phyloP scores from a whole-genome alignment of 2,113 vertebrate genomes.

The Chaetura pelagica region DNA sequence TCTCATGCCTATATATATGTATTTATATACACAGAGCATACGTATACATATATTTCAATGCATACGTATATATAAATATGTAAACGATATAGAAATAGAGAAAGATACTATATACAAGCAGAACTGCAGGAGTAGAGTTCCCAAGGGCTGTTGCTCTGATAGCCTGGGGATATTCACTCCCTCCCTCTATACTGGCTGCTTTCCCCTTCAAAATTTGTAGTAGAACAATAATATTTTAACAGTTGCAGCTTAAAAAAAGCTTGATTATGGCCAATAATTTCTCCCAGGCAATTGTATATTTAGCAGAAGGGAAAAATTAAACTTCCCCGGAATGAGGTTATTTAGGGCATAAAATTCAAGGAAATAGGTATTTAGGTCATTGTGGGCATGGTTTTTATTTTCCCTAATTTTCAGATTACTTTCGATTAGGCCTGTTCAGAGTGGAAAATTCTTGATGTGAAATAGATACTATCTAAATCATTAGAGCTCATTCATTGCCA shows the following conservation, averaged over 20 bases:
- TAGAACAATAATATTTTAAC: conserved; percentile 67
- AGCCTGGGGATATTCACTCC: not conserved
- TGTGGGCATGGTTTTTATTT: conserved; percentile 85
- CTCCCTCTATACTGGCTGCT: not conserved
- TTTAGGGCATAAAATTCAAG: conserved; percentile 77
- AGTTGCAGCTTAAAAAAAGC: conserved; percentile 61
- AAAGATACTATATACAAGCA: not conserved
- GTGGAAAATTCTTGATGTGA: conserved; percentile 87
- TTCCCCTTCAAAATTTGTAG: conserved; percentile 16
- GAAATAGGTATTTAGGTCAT: conserved; percentile 84
- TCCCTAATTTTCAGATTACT: conserved; percentile 88
- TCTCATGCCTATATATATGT: too few relatives aligned
- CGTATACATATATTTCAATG: not conserved
- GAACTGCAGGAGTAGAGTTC: not conserved
- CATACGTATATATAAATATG: rapidly evolving
- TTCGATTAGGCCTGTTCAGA: conserved; percentile 82
- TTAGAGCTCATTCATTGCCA: conserved; percentile 89
- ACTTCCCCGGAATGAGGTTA: conserved; percentile 73
- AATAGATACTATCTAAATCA: conserved; percentile 98
- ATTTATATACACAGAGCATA: not conserved
- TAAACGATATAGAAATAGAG: not conserved
- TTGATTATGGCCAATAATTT: conserved; percentile 67
- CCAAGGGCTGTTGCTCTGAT: not conserved
- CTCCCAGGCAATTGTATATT: conserved; percentile 63
- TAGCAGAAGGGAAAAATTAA: conserved; percentile 76